Base-by-base conservation (phyloP, 1,140 invertebrate genomes). In the Bactericera cockerelli region DNA sequence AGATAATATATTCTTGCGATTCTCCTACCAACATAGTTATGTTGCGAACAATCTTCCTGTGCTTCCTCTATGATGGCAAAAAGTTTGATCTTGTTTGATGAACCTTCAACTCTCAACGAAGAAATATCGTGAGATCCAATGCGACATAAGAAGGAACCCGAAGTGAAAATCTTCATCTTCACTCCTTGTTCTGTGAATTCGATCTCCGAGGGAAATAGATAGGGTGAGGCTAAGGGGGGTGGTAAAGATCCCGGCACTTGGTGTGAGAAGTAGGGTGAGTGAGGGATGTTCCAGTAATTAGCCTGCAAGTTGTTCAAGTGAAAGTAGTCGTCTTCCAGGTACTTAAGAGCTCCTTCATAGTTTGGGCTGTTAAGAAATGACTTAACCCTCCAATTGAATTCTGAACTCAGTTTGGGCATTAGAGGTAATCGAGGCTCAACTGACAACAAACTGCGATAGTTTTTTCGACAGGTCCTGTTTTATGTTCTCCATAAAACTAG, bases 41-140 rank as follows among this genome's bases (percentile, higher is more conserved):
- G 42, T n/a, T 49, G n/a, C 6, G 42, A 19, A 49, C 42, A 49
- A n/a, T 49, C 42, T 22, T 6, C 8, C 22, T 49, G n/a, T 49
- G n/a, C 42, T 49, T 49, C 4, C 42, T 49, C 42, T 49, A 49
- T n/a, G 8, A 49, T 49, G n/a, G 42, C 42, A 49, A n/a, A 19
- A 6, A 49, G 19, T 6, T n/a, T 6, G 42, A 49, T 49, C n/a
- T 6, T 22, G n/a, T 16, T 49, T 49, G 6, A 8, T 49, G 42
- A 49, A 49, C 42, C 42, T 49, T 4, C n/a, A 4, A 19, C 22
- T 4, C n/a, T 8, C 42, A 19, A 49, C 4, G 42, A 22, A 49
- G 42, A 49, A 8, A 16, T n/a, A n/a, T n/a, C n/a, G 8, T 4
- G 19, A 49, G 22, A 49, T n/a, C 19, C 22, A 19, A 19, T n/a